Evolutionary conservation across 2,888 invertebrate species (phyloP), one percentile per base, ranked within the genome.

Genomic region (Epinotia ramella): DNA sequence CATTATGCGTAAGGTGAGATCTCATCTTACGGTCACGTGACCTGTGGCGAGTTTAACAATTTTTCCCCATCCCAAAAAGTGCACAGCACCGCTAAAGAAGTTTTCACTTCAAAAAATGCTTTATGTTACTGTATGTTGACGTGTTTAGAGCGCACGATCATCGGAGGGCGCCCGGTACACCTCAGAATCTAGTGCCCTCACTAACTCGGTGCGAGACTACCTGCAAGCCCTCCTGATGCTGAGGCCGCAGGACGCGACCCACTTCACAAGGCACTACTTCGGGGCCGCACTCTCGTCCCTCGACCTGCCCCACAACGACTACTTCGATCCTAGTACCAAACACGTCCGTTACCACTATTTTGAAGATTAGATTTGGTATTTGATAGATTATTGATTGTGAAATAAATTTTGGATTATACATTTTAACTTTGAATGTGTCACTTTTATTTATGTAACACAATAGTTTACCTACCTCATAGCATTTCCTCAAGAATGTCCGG

Each of bases 181-280:
- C 70, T 86, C 89, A 2, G 95, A 95, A 80, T 95, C 95, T 79
- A 95, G 95, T 0, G 95, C 95, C 78, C 87, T 96, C 53, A 94
- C 95, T 40, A 89, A 93, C 46, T 87, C 95, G 18, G 89, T 96
- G 13, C 91, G 94, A 0, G 96, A 96, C 84, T 96, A 96, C 80
- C 90, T 96, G 16, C 95, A 95, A 82, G 91, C 95, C 0, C 87
- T 96, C 72, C 88, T 96, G 56, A 83, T 95, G 53, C 87, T 96
- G 81, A 95, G 95, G 78, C 95, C 96, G 0, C 88, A 92, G n/a
- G 95, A 95, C 71, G 93, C 95, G 1, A 77, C 95, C 6, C 91
- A 95, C 72, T 96, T 95, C 84, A 96, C 96, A 1, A 89, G 91
- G 57, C 93, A 95, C 77, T 95, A 95, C 82, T 96, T 96, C 83